These are phyloP conservation scores for Lophotriccus pileatus DNA, from an alignment of 2,797 vertebrate species.

Conservation along the genomic window DNA sequence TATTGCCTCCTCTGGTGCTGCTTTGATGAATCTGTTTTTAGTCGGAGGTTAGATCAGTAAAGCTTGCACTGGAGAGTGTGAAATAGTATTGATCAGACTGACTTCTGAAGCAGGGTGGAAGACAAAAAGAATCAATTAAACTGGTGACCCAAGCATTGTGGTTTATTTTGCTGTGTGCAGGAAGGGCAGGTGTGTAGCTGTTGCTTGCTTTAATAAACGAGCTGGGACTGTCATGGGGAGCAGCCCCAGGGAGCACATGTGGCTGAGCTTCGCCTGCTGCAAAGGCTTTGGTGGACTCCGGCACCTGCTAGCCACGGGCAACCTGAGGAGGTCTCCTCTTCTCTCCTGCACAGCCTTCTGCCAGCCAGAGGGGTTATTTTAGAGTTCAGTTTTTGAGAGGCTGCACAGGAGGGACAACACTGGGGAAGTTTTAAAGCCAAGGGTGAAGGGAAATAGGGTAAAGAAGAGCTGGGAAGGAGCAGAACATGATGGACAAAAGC, in stretches of 20 bases:
- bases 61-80: slow-evolving; percentile 15
- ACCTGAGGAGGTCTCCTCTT: background rate
- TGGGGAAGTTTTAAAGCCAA: background rate
- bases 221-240: background rate
- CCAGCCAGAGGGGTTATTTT: background rate
- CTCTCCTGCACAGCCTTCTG: background rate
- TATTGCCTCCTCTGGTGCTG: background rate
- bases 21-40: slow-evolving; percentile 58
- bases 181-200: slow-evolving; percentile 25
- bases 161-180: slow-evolving; percentile 40
- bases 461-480: background rate
- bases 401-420: background rate
- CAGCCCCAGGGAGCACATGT: accelerated
- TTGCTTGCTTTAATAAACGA: background rate
- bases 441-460: background rate
- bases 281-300: accelerated
- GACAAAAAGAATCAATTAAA: slow-evolving; percentile 74
- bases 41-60: slow-evolving; percentile 23
- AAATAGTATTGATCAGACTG: slow-evolving; percentile 77
- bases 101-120: slow-evolving; percentile 70
- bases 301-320: accelerated
- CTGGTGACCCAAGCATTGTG: slow-evolving; percentile 53
- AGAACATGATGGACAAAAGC: background rate
- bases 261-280: background rate
- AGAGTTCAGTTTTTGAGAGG: background rate